Percentiles rank a stretch among this genome's conserved stretches.
Conservation (phyloP, 2,113 vertebrate species). For the Burhinus bistriatus region DNA sequence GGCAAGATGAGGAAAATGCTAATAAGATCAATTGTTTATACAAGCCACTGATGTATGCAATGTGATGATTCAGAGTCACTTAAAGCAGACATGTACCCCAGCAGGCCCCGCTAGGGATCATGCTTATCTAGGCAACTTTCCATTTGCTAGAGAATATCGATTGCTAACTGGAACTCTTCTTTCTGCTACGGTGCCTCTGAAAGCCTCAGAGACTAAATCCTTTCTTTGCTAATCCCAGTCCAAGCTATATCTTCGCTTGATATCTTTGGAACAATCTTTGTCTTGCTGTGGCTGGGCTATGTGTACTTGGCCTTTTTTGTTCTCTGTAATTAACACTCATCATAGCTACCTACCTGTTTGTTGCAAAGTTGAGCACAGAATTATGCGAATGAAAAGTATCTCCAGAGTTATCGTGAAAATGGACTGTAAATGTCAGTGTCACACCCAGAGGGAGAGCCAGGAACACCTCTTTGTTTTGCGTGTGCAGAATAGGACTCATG, state of each 20-base stretch:
- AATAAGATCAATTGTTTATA: background rate
- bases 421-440: conserved; percentile 82
- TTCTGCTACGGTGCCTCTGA: background rate
- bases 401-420: conserved; percentile 85
- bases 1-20: background rate
- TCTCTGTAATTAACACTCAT: background rate
- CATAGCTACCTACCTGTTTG: conserved; percentile 81
- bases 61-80: background rate
- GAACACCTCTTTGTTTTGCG: conserved; percentile 70
- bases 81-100: background rate
- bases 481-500: conserved; percentile 80
- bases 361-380: conserved; percentile 82
- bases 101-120: background rate
- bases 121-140: background rate
- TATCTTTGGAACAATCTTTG: background rate
- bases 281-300: background rate
- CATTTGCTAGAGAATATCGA: background rate
- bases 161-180: background rate
- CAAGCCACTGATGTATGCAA: background rate
- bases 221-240: background rate
- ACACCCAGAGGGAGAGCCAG: conserved; percentile 85
- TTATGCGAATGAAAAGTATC: conserved; percentile 87
- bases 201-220: background rate
- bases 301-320: background rate
- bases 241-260: background rate